These are phyloP conservation scores for Aphis gossypii DNA, from an alignment of 1,140 invertebrate genomes.

Conservation along the genomic window DNA sequence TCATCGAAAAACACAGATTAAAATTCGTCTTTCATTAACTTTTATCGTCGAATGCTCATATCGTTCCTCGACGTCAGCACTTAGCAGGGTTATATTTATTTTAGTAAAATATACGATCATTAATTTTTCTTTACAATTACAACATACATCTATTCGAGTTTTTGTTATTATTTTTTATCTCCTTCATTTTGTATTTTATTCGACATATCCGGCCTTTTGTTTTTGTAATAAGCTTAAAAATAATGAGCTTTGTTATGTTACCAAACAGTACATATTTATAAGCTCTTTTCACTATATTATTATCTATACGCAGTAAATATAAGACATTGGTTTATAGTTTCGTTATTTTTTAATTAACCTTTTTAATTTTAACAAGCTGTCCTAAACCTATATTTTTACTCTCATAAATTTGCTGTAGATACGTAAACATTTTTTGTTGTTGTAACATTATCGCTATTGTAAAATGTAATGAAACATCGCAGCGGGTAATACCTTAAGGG, in stretches of 20 bases:
- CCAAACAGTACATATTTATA: not conserved
- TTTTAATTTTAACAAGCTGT: not conserved
- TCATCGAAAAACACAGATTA: not conserved
- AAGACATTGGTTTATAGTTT: not conserved
- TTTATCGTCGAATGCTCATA: not conserved
- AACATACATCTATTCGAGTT: not conserved
- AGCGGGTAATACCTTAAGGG: not conserved
- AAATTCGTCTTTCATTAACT: not conserved
- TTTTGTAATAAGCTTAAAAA: conserved; percentile 14
- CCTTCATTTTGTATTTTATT: not conserved
- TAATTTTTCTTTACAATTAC: not conserved
- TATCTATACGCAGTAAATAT: not conserved
- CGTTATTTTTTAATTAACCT: conserved; percentile 16
- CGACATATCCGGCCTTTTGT: conserved; percentile 37
- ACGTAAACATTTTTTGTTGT: not conserved
- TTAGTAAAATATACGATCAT: not conserved
- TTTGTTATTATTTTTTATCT: not conserved
- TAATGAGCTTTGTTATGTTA: conserved; percentile 36
- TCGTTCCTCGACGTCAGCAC: not conserved
- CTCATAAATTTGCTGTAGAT: not conserved
- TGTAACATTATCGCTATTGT: not conserved
- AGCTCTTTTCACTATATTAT: not conserved
- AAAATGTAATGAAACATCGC: not conserved
- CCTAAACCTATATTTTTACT: not conserved
- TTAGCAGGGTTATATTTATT: not conserved